A percentile compares a stretch with the other conserved stretches of the same genome.
Conservation (phyloP, 2,797 vertebrate genomes). For the Zenarchopterus dispar region DNA sequence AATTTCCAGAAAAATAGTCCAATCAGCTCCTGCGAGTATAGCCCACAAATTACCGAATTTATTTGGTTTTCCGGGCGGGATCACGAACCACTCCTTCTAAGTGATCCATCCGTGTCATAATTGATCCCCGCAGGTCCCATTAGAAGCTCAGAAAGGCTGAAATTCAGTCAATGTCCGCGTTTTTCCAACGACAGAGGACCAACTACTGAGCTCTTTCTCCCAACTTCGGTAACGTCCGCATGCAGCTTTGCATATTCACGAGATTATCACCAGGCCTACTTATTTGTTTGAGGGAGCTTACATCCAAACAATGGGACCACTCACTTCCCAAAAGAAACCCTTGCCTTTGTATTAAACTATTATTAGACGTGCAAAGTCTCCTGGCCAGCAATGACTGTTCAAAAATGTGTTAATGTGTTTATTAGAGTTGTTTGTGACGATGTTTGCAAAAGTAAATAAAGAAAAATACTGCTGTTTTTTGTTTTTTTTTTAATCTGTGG, state of each 20-base stretch:
- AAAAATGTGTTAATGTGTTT: background rate
- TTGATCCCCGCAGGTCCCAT: background rate
- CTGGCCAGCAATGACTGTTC: background rate
- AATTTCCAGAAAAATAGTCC: background rate
- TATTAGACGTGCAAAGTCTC: background rate
- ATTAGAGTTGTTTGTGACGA: background rate
- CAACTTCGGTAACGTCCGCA: constrained; percentile 20
- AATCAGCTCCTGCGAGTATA: background rate
- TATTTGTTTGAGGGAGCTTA: constrained; percentile 61
- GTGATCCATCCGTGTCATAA: constrained; percentile 19
- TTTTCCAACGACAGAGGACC: background rate
- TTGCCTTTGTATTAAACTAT: constrained; percentile 8
- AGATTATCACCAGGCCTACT: constrained; percentile 63
- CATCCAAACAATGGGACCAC: constrained; percentile 64
- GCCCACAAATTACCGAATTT: constrained; percentile 6
- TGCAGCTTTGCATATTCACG: constrained; percentile 73
- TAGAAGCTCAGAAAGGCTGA: background rate
- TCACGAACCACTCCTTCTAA: constrained; percentile 28
- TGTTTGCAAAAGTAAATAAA: too few relatives aligned
- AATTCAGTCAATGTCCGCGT: background rate
- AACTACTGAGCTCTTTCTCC: background rate
- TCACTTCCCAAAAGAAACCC: constrained; percentile 38
- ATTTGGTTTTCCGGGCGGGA: background rate
- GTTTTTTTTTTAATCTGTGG: too few relatives aligned
- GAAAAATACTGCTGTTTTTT: too few relatives aligned